Evolutionary conservation across 1,140 invertebrate genomes (phyloP).

Genomic region (Caerostris extrusa): DNA sequence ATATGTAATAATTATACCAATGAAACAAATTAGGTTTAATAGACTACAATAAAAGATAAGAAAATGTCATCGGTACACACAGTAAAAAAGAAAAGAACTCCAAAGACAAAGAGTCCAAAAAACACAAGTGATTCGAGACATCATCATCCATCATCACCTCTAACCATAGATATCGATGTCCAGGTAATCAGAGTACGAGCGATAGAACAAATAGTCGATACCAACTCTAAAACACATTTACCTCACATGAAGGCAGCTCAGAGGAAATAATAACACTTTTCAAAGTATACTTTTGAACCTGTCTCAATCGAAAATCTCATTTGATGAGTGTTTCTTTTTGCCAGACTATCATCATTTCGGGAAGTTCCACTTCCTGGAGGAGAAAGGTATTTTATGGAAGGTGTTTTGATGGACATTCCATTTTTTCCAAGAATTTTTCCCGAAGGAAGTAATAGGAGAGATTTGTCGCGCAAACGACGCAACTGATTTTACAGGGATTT

Average conservation of each 20-base stretch:
- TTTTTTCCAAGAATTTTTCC: conserved; percentile 21
- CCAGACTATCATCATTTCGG: conserved; percentile 60
- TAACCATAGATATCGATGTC: not conserved
- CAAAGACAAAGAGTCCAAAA: not conserved
- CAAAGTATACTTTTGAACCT: conserved; percentile 66
- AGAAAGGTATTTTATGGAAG: not conserved
- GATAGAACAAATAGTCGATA: conserved; percentile 45
- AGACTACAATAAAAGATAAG: no score
- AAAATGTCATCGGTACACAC: no score
- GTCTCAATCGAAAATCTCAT: conserved; percentile 58
- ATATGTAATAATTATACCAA: no score
- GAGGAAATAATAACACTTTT: conserved; percentile 72
- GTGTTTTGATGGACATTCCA: conserved; percentile 4
- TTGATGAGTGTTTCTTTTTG: conserved; percentile 56
- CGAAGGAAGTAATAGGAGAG: conserved; percentile 56
- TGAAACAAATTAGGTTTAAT: no score
- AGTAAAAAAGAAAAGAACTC: no score
- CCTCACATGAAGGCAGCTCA: conserved; percentile 29
- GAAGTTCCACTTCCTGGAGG: not conserved
- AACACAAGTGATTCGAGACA: no score
- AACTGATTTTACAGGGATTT: not conserved
- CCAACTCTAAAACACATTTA: conserved; percentile 42
- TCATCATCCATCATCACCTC: no score
- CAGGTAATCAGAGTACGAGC: conserved; percentile 11
- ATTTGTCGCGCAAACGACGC: conserved; percentile 60